A percentile compares a stretch with the other conserved stretches of the same genome.
Conservation (phyloP, 2,113 vertebrate genomes). For the Heterocephalus glaber region DNA sequence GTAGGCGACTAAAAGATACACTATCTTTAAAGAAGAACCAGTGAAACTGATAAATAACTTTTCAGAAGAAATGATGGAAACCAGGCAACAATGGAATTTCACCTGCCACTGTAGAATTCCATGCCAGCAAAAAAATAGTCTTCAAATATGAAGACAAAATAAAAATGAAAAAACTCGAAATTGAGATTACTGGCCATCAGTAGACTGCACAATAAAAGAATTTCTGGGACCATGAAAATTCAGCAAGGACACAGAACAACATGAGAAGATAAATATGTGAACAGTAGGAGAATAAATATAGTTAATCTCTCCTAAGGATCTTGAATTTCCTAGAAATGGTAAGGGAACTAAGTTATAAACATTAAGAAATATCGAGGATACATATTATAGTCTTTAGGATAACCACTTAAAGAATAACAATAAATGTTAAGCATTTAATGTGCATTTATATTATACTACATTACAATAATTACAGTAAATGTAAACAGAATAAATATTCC, state of each 20-base stretch:
- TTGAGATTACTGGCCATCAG: neutral
- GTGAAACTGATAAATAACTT: neutral
- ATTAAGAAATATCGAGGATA: neutral
- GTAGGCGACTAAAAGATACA: neutral
- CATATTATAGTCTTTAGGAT: neutral
- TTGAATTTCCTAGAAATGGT: neutral
- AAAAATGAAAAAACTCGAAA: conserved; percentile 20
- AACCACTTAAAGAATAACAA: conserved; percentile 10
- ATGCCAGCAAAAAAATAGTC: neutral
- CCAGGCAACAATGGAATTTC: neutral
- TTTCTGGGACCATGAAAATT: neutral
- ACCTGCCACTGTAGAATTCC: neutral
- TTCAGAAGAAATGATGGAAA: neutral
- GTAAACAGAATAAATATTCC: neutral
- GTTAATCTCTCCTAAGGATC: neutral
- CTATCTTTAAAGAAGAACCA: neutral
- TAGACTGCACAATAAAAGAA: neutral
- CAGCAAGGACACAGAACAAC: neutral
- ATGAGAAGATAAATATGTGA: neutral
- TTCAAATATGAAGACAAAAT: neutral
- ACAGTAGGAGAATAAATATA: neutral
- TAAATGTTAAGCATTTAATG: neutral
- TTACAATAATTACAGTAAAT: neutral
- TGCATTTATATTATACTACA: neutral
- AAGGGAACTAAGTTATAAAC: neutral